A percentile compares a stretch with the other conserved stretches of the same genome.
Conservation (phyloP, 1,140 invertebrate genomes). For the Halesus radiatus region DNA sequence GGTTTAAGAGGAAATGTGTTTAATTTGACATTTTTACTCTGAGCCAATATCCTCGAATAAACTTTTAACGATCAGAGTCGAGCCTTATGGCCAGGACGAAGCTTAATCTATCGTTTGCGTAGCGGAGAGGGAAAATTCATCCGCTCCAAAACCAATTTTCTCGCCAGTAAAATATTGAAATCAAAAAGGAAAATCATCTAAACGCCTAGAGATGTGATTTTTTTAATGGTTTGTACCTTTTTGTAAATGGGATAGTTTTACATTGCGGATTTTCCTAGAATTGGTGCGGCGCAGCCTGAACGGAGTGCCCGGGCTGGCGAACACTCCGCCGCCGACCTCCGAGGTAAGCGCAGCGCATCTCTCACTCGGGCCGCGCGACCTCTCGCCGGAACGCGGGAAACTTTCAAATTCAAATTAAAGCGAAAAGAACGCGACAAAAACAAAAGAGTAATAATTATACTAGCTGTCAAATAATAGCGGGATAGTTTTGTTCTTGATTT, state of each 20-base stretch:
- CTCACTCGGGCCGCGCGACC: slow-evolving; percentile 15
- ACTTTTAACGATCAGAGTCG: slow-evolving; percentile 11
- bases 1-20: background rate
- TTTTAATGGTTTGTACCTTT: background rate
- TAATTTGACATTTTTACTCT: background rate
- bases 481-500: too few species aligned
- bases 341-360: slow-evolving; percentile 33
- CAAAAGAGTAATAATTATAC: background rate
- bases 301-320: slow-evolving; percentile 17
- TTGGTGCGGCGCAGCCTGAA: background rate
- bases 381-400: slow-evolving; percentile 30
- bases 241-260: background rate
- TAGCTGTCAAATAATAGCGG: too few species aligned
- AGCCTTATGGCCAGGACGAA: slow-evolving; percentile 31
- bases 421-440: slow-evolving; percentile 24
- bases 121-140: slow-evolving; percentile 30
- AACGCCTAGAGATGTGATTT: background rate
- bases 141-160: background rate
- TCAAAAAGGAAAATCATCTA: too few species aligned
- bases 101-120: slow-evolving; percentile 20
- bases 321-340: slow-evolving; percentile 39
- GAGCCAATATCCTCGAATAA: background rate
- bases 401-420: slow-evolving; percentile 28
- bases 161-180: too few species aligned
- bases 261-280: background rate